phyloP scores from a whole-genome alignment of 2,888 invertebrate genomes.

The Acheta domesticus region DNA sequence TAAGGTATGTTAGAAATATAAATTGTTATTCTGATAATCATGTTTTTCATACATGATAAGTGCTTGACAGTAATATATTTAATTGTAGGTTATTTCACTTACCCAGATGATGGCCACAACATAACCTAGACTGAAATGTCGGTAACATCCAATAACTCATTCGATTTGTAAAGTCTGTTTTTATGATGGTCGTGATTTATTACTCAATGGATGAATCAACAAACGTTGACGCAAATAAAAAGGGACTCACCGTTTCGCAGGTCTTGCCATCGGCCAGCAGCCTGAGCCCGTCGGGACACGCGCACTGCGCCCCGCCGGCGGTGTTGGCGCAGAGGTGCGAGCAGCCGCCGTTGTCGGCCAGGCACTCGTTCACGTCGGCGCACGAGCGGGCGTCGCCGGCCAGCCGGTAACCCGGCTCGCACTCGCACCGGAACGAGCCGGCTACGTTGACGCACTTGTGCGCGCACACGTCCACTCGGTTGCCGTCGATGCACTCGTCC shows the following conservation, averaged over 20 bases:
- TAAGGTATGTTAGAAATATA: too few species aligned
- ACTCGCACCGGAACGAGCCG: constrained; percentile 43
- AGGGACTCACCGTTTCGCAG: constrained; percentile 22
- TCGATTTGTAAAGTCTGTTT: too few species aligned
- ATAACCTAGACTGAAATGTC: too few species aligned
- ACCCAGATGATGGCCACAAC: too few species aligned
- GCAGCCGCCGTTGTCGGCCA: constrained; percentile 56
- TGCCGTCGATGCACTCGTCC: constrained; percentile 43
- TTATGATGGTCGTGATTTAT: too few species aligned
- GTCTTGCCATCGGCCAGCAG: constrained; percentile 48
- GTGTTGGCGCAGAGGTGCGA: constrained; percentile 47
- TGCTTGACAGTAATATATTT: too few species aligned
- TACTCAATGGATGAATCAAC: too few species aligned
- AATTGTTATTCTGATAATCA: too few species aligned
- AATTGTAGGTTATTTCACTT: too few species aligned
- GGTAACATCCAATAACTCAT: too few species aligned
- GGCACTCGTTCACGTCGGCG: constrained; percentile 47
- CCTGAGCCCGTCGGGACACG: constrained; percentile 51
- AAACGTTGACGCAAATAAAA: too few species aligned
- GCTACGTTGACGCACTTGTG: constrained; percentile 43
- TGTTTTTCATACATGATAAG: too few species aligned
- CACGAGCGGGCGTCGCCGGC: constrained; percentile 34
- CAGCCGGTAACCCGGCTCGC: constrained; percentile 41
- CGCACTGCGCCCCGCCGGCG: constrained; percentile 46
- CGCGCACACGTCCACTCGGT: constrained; percentile 41